Percentiles rank a stretch among this genome's conserved stretches.
Evolutionary conservation across 2,888 invertebrate genomes (phyloP).

Genomic region (Ypsolopha scabrella): DNA sequence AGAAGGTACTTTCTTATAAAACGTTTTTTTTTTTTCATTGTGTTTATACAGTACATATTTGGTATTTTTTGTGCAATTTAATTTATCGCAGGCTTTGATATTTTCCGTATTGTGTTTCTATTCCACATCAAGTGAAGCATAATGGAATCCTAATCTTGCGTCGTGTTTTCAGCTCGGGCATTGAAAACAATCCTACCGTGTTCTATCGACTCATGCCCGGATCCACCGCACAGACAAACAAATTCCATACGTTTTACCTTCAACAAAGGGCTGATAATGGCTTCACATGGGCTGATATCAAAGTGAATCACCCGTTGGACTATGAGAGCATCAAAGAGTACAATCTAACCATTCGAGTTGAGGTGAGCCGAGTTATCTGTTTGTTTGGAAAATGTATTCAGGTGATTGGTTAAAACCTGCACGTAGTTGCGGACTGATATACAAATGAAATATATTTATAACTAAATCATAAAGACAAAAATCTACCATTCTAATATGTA

Average conservation of each 20-base stretch:
- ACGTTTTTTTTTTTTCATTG: too few species aligned
- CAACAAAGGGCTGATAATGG: constrained; percentile 94
- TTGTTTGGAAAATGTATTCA: neutral
- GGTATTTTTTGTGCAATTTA: neutral
- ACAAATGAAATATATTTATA: too few species aligned
- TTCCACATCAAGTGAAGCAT: neutral
- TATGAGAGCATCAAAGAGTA: constrained; percentile 96
- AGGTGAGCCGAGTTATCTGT: constrained; percentile 72
- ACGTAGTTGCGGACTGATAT: too few species aligned
- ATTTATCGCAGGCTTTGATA: neutral
- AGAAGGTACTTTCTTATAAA: too few species aligned
- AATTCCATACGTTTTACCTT: constrained; percentile 94
- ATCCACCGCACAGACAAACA: constrained; percentile 96
- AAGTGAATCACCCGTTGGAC: constrained; percentile 95
- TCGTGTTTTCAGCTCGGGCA: constrained; percentile 84
- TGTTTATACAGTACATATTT: too few species aligned
- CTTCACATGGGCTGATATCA: constrained; percentile 95
- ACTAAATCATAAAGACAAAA: too few species aligned
- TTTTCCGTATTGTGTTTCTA: neutral
- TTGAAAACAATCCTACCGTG: constrained; percentile 95
- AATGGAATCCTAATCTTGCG: neutral
- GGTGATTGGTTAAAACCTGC: too few species aligned
- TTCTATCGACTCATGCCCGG: constrained; percentile 97
- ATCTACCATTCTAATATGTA: too few species aligned
- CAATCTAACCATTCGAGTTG: constrained; percentile 94